Evolutionary conservation across 2,797 vertebrate genomes (phyloP), one percentile per base, ranked within the genome.

Genomic region (Sciurus carolinensis): DNA sequence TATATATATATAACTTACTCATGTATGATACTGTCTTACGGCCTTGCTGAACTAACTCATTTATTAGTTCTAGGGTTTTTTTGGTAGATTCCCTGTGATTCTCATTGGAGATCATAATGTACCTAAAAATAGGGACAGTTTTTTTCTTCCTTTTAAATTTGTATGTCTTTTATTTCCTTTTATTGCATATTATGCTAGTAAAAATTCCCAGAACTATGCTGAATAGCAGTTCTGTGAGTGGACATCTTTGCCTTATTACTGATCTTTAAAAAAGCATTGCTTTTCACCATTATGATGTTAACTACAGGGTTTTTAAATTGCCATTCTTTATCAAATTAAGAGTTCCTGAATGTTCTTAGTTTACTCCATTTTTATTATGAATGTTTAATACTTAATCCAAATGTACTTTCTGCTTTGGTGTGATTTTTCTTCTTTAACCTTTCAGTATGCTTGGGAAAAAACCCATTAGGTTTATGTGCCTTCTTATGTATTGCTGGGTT

Each of bases 361-460:
- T 90, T 94, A 36, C 64, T 91, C 44, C 62, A 14, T 72, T 85
- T 95, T 77, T 93, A 88, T 62, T 52, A 75, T 39, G n/a, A 83
- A n/a, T 85, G 33, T 83, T 97, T 87, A 79, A 82, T 72, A 59
- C 22, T 83, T 87, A n/a, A 79, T 39, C 57, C 71, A 42, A 73
- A 86, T 73, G 28, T 14, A 52, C 54, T 87, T 77, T 85, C 7
- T 86, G 22, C 66, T 94, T 69, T 82, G 81, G 72, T 42, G 50
- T 54, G 54, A 93, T 62, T 89, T 96, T 93, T 93, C 33, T 90
- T 81, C 18, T 76, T 80, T 50, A 89, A 44, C 28, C 83, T 85
- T 92, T 96, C 57, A 89, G 86, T 50, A 82, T 69, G 50, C 17
- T 75, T 89, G 73, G 47, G 89, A 88, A 95, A 95, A 90, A 94